Conservation (phyloP, 2,888 invertebrate species). For the Laothoe populi region DNA sequence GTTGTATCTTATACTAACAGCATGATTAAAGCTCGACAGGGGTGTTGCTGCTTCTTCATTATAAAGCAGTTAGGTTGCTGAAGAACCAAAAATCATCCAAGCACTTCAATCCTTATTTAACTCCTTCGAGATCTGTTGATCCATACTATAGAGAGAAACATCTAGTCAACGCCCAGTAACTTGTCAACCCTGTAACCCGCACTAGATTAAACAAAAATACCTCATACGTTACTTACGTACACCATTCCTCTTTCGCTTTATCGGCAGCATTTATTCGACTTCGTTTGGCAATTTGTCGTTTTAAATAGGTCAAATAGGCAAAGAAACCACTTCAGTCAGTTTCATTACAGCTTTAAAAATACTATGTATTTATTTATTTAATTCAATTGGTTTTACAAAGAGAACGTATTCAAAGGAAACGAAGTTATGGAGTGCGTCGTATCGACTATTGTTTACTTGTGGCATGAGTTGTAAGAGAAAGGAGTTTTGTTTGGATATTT, state of each 20-base stretch:
- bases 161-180: constrained; percentile 6
- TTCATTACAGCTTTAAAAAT: constrained; percentile 49
- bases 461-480: constrained; percentile 28
- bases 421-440: constrained; percentile 47
- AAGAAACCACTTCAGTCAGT: constrained; percentile 32
- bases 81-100: no score
- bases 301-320: constrained; percentile 32
- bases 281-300: constrained; percentile 31
- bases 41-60: no score
- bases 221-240: constrained; percentile 8
- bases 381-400: constrained; percentile 61
- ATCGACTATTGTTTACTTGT: constrained; percentile 47
- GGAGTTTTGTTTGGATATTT: neutral
- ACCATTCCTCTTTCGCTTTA: neutral
- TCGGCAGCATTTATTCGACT: constrained; percentile 24
- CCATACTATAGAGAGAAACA: constrained; percentile 10
- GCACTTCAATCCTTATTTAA: no score
- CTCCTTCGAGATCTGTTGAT: neutral
- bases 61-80: no score
- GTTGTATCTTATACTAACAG: no score
- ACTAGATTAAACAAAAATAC: constrained; percentile 15
- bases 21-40: no score
- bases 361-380: constrained; percentile 61
- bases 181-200: constrained; percentile 16
- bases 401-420: constrained; percentile 54